Evolutionary conservation across 2,113 vertebrate genomes (phyloP).

Genomic region (Nestor notabilis): DNA sequence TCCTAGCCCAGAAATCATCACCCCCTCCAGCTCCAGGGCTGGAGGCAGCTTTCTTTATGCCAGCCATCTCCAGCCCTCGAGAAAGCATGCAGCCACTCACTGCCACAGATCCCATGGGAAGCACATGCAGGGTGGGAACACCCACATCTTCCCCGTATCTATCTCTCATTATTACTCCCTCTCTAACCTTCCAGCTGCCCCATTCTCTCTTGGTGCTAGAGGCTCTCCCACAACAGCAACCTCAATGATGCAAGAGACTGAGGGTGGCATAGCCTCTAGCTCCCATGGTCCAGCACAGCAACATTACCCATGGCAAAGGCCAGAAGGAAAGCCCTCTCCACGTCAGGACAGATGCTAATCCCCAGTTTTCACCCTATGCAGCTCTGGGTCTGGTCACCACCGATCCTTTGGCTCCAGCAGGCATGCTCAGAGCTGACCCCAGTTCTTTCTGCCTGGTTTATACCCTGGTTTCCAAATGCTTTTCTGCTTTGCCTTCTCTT

Average conservation of each 20-base stretch:
- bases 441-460: background rate
- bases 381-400: background rate
- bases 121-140: background rate
- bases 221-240: background rate
- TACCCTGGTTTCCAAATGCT: background rate
- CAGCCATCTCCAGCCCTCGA: background rate
- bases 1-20: background rate
- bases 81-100: background rate
- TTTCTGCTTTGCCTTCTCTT: background rate
- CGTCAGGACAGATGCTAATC: background rate
- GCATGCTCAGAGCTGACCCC: background rate
- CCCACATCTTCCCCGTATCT: background rate
- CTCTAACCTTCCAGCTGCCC: background rate
- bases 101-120: background rate
- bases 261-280: background rate
- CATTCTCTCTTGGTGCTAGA: background rate
- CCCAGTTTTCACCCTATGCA: background rate
- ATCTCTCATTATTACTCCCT: background rate
- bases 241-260: background rate
- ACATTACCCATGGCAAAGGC: background rate
- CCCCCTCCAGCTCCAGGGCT: background rate
- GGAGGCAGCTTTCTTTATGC: background rate
- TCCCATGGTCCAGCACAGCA: background rate
- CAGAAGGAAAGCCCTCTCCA: background rate
- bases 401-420: background rate